phyloP scores from a whole-genome alignment of 2,888 invertebrate species.

The Tenthredo notha region DNA sequence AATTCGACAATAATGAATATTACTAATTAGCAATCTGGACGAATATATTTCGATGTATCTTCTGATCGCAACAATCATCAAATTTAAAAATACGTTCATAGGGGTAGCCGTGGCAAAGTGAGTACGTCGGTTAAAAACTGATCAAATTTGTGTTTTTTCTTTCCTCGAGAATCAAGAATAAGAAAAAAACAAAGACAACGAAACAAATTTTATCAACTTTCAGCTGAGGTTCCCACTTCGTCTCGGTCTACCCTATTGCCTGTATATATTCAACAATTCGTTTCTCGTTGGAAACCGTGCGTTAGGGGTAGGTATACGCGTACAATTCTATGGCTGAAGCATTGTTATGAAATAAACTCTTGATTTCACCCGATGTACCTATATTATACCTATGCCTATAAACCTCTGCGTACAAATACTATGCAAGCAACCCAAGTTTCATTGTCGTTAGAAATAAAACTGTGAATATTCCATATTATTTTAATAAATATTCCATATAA shows the following conservation, averaged over 20 bases:
- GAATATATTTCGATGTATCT: background rate
- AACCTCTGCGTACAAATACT: background rate
- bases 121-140: no score
- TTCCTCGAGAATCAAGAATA: no score
- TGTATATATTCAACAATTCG: background rate
- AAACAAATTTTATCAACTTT: no score
- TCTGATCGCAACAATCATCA: background rate
- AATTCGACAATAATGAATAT: background rate
- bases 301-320: background rate
- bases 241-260: background rate
- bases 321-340: background rate
- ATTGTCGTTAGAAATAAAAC: background rate
- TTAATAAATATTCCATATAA: background rate
- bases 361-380: background rate
- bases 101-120: background rate
- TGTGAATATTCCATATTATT: background rate
- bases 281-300: background rate
- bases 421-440: background rate
- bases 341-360: constrained; percentile 3
- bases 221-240: no score
- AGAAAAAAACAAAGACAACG: no score
- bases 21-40: background rate
- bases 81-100: background rate
- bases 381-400: background rate
- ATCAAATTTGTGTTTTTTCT: no score